Base-by-base conservation (phyloP, 2,797 vertebrate species). In the Hemibagrus guttatus region DNA sequence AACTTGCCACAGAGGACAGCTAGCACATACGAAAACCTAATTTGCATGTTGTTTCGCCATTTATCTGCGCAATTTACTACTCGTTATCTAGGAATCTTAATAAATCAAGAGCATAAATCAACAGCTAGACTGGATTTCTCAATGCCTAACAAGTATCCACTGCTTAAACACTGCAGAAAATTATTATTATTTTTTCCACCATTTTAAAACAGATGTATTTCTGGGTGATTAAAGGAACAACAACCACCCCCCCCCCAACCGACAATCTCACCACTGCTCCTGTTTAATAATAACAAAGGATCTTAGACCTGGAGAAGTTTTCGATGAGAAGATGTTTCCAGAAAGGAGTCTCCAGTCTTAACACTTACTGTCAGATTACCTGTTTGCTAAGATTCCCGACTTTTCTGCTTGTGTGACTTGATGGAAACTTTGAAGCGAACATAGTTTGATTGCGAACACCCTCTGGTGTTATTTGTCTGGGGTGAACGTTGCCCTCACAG, bases 11-110 rank as follows among this genome's bases (percentile, higher is more conserved):
- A 14, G 35, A 80, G 76, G 31, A 80, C 31, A 58, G 75, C 21
- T 26, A 42, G 31, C 76, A 59, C 56, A 39, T 80, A 31, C n/a
- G 21, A 39, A 59, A 79, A 79, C 6, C n/a, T 61, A 61, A 80
- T 80, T 80, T 80, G 35, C 78, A 35, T 59, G 31, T 80, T 61
- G 31, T 80, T 61, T 59, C 21, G 23, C 76, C 19, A 79, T 79
- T 56, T 58, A 23, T 42, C 58, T 0, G 42, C 1, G 56, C 58
- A 81, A 63, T 81, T 81, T 81, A 81, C 35, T 26, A 42, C 58
- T 81, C 23, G 14, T 42, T 63, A 61, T 61, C 21, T 17, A 13
- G 78, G 6, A 61, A 61, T 81, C 6, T 1, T 61, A 63, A 61
- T 81, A 81, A 81, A 81, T 79, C 54, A 58, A 58, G 54, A 39